phyloP scores from a whole-genome alignment of 23 tunicate species.

The Ciona savignyi region DNA sequence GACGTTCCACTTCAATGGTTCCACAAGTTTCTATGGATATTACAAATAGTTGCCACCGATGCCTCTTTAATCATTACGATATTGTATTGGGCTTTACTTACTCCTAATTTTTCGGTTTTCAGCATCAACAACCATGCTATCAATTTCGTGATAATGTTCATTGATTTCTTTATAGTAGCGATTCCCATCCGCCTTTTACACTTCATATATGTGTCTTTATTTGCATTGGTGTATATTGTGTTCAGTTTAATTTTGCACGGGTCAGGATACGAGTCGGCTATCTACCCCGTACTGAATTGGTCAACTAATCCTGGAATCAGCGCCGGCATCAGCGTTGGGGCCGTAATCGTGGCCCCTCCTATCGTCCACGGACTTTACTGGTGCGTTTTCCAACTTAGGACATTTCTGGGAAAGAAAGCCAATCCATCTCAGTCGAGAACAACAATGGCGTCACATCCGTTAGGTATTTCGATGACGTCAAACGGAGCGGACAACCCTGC shows the following conservation, averaged over 20 bases:
- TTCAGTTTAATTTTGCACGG: constrained; percentile 24
- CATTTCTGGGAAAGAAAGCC: no score
- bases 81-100: constrained; percentile 9
- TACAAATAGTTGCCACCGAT: constrained; percentile 14
- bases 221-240: constrained; percentile 3
- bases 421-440: no score
- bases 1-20: constrained; percentile 32
- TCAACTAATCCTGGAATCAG: background rate
- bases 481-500: no score
- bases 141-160: constrained; percentile 14
- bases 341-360: constrained; percentile 2
- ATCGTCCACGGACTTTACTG: constrained; percentile 27
- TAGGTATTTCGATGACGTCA: no score
- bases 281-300: constrained; percentile 46
- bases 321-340: constrained; percentile 11
- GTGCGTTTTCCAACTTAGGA: no score
- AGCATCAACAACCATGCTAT: constrained; percentile 34
- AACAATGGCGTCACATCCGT: no score
- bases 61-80: constrained; percentile 17
- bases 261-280: constrained; percentile 22
- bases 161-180: constrained; percentile 8
- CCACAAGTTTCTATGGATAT: constrained; percentile 26
- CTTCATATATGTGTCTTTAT: constrained; percentile 11
- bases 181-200: constrained; percentile 27
- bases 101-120: background rate